These are phyloP conservation scores for Cenopis cana DNA, from an alignment of 2,888 invertebrate species.

Conservation along the genomic window DNA sequence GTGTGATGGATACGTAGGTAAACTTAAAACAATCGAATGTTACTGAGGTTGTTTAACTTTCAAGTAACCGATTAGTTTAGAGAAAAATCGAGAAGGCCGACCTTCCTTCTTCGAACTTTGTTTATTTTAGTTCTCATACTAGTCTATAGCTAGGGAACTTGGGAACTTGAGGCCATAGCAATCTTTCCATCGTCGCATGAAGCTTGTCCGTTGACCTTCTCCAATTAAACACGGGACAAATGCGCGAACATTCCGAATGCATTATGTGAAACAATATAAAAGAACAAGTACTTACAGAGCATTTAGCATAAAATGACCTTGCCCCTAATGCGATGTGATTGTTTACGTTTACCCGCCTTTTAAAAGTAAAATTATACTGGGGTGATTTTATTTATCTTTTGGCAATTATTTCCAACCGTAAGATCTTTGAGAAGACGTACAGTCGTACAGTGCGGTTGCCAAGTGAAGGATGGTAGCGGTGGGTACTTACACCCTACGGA, in stretches of 20 bases:
- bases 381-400: slow-evolving; percentile 2
- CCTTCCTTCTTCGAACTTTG: slow-evolving; percentile 21
- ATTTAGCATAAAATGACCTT: slow-evolving; percentile 55
- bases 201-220: slow-evolving; percentile 53
- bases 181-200: slow-evolving; percentile 32
- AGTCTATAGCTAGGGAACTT: slow-evolving; percentile 15
- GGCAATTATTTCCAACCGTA: no score
- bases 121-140: slow-evolving; percentile 32
- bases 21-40: neutral
- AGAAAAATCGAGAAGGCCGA: slow-evolving; percentile 5
- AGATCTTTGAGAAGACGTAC: no score
- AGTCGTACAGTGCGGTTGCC: no score
- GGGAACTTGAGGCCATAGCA: slow-evolving; percentile 33
- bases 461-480: no score
- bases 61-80: slow-evolving; percentile 16
- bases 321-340: slow-evolving; percentile 56
- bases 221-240: slow-evolving; percentile 61
- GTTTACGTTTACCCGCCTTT: slow-evolving; percentile 52
- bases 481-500: no score
- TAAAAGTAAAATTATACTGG: slow-evolving; percentile 27
- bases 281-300: slow-evolving; percentile 52
- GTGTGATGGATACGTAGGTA: neutral
- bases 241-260: slow-evolving; percentile 48
- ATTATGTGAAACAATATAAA: slow-evolving; percentile 55
- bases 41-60: slow-evolving; percentile 13